Conservation (phyloP, 2,888 invertebrate genomes). For the Gastrophysa polygoni region DNA sequence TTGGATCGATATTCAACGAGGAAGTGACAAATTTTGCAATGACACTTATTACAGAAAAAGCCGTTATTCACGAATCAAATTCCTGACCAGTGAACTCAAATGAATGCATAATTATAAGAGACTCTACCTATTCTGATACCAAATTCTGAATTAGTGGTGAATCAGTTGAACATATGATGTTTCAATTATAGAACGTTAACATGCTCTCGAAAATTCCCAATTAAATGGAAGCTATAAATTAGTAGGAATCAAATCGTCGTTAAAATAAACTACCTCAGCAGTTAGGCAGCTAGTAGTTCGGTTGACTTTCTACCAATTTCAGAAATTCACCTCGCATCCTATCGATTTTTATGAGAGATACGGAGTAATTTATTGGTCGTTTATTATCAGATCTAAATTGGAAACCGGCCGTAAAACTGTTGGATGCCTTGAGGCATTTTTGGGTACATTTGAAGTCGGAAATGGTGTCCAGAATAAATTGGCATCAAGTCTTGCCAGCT, state of each 20-base stretch:
- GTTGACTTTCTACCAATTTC: slow-evolving; percentile 21
- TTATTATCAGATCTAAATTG: slow-evolving; percentile 39
- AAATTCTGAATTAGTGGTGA: not conserved
- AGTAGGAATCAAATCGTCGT: slow-evolving; percentile 18
- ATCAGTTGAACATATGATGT: not conserved
- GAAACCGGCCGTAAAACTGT: slow-evolving; percentile 37
- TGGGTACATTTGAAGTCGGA: not conserved
- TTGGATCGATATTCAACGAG: too few relatives aligned
- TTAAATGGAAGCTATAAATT: slow-evolving; percentile 20
- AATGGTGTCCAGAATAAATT: slow-evolving; percentile 14
- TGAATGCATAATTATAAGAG: too few relatives aligned
- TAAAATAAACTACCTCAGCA: slow-evolving; percentile 17
- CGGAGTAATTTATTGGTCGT: slow-evolving; percentile 35
- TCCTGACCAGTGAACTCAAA: too few relatives aligned
- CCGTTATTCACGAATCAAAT: too few relatives aligned
- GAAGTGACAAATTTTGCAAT: too few relatives aligned
- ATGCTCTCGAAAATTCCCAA: not conserved
- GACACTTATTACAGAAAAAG: too few relatives aligned
- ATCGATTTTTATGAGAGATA: slow-evolving; percentile 36
- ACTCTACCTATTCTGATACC: too few relatives aligned
- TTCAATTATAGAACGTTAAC: slow-evolving; percentile 10
- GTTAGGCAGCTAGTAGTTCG: slow-evolving; percentile 17
- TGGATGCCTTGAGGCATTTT: slow-evolving; percentile 27
- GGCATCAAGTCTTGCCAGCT: too few relatives aligned
- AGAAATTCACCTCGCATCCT: slow-evolving; percentile 19